Conservation (phyloP, 2,888 invertebrate species). For the Melieria picta region DNA sequence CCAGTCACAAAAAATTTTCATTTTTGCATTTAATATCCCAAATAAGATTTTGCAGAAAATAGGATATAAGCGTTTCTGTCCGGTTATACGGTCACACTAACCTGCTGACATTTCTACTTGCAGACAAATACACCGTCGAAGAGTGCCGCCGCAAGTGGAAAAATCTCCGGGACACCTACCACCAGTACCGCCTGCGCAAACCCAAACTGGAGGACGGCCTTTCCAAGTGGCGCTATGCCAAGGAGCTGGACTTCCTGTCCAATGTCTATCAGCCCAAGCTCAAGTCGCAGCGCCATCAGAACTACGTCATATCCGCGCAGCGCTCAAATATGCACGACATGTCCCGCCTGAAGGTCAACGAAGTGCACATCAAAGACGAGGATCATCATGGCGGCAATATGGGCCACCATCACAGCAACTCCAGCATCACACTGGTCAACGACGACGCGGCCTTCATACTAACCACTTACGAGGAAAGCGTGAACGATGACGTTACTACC, state of each 20-base stretch:
- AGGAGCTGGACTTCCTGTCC: conserved; percentile 59
- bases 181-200: conserved; percentile 60
- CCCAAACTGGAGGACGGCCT: conserved; percentile 57
- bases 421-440: conserved; percentile 55
- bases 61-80: not conserved
- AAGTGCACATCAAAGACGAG: conserved; percentile 52
- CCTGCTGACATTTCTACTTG: not conserved
- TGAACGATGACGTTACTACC: conserved; percentile 55
- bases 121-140: conserved; percentile 57
- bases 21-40: not conserved
- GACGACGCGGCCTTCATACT: conserved; percentile 58
- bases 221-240: conserved; percentile 63
- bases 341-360: conserved; percentile 35
- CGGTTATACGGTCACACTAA: not conserved
- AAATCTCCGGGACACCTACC: conserved; percentile 62
- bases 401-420: conserved; percentile 47
- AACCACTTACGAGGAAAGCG: conserved; percentile 57
- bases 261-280: conserved; percentile 61
- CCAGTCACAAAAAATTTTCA: not conserved
- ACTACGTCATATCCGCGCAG: conserved; percentile 33
- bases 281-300: conserved; percentile 56
- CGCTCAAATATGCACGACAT: conserved; percentile 38
- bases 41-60: not conserved
- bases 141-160: conserved; percentile 64
- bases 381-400: conserved; percentile 44